Percentiles rank a stretch among this genome's conserved stretches.
Evolutionary conservation across 2,888 invertebrate species (phyloP).

Genomic region (Diarsia rubi): DNA sequence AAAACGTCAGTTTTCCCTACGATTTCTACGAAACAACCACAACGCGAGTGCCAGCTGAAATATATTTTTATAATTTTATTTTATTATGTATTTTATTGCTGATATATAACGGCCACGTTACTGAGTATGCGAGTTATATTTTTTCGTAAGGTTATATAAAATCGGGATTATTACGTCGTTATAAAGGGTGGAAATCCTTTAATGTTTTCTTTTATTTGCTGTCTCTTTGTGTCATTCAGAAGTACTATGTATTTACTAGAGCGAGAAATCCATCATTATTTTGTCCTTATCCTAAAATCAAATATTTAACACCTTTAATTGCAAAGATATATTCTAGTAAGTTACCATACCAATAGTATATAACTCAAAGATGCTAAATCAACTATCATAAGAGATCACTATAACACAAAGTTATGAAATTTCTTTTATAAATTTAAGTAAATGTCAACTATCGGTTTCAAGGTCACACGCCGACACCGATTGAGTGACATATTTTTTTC

Average conservation of each 20-base stretch:
- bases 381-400: too few relatives aligned
- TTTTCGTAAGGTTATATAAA: slow-evolving; percentile 10
- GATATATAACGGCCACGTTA: slow-evolving; percentile 14
- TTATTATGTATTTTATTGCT: slow-evolving; percentile 43
- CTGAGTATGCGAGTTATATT: slow-evolving; percentile 12
- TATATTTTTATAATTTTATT: slow-evolving; percentile 3
- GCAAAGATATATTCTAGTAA: too few relatives aligned
- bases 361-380: too few relatives aligned
- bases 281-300: neutral
- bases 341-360: too few relatives aligned
- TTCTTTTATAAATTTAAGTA: too few relatives aligned
- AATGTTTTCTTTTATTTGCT: neutral
- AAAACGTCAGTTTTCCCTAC: neutral
- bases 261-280: neutral
- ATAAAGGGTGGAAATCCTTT: neutral
- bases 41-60: slow-evolving; percentile 11
- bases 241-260: neutral
- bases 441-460: too few relatives aligned
- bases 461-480: too few relatives aligned
- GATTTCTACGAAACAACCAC: slow-evolving; percentile 6
- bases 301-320: too few relatives aligned
- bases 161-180: slow-evolving; percentile 54
- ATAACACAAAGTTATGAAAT: too few relatives aligned
- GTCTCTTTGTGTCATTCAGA: neutral
- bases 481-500: too few relatives aligned